Percentiles rank a stretch among this genome's conserved stretches.
Conservation (phyloP, 2,888 invertebrate genomes). For the Hypena proboscidalis region DNA sequence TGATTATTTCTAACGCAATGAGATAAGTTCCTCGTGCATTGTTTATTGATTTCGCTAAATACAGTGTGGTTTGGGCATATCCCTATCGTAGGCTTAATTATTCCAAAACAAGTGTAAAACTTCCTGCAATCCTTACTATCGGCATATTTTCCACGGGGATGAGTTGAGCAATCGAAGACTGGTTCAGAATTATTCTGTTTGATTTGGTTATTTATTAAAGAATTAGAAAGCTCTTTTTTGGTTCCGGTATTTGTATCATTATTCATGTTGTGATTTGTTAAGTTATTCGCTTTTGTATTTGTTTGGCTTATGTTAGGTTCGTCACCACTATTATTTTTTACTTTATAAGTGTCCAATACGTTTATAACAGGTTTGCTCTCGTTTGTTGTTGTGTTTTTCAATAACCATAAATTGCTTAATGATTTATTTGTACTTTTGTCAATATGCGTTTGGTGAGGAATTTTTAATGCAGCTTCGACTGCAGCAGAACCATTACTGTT, state of each 20-base stretch:
- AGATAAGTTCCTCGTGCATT: conserved; percentile 77
- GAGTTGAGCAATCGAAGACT: conserved; percentile 51
- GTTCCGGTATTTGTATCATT: neutral
- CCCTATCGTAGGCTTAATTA: conserved; percentile 55
- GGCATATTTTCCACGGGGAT: conserved; percentile 72
- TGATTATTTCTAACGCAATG: conserved; percentile 77
- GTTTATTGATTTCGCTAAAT: conserved; percentile 73
- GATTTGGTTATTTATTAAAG: conserved; percentile 4
- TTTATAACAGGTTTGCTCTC: too few species aligned
- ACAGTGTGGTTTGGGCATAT: conserved; percentile 72
- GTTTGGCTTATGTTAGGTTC: neutral
- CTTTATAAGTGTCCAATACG: neutral
- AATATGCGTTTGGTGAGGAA: too few species aligned
- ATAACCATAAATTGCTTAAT: too few species aligned
- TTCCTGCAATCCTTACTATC: conserved; percentile 77
- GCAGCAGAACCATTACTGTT: too few species aligned
- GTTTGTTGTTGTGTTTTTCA: too few species aligned
- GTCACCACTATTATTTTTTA: neutral
- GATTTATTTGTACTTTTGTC: too few species aligned
- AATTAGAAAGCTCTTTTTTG: neutral
- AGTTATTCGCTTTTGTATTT: neutral
- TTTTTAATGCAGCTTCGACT: too few species aligned
- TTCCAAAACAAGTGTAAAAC: conserved; percentile 80
- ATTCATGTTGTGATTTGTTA: neutral
- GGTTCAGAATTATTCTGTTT: conserved; percentile 4